Percentiles rank a stretch among this genome's conserved stretches.
These are phyloP conservation scores for Microctenopoma steveboyesi DNA, from an alignment of 2,797 vertebrate genomes.

Conservation along the genomic window DNA sequence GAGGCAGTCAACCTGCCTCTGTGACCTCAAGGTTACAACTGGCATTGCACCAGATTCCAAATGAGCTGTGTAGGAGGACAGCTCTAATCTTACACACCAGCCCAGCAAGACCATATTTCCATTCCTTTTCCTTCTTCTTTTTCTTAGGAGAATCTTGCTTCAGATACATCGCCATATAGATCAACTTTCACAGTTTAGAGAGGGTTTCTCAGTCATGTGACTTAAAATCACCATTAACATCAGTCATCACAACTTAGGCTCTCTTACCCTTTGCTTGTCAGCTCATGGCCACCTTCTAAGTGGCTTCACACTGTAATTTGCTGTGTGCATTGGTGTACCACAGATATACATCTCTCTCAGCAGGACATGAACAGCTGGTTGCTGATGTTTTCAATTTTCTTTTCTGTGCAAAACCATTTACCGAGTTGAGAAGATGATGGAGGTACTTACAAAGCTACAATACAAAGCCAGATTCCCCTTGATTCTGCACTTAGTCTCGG, in stretches of 20 bases:
- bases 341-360: conserved; percentile 29
- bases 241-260: conserved; percentile 59
- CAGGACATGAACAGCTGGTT: conserved; percentile 15
- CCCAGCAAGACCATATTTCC: background rate
- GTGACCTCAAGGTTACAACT: conserved; percentile 65
- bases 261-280: conserved; percentile 65
- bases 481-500: background rate
- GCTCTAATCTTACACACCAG: conserved; percentile 29
- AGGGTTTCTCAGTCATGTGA: conserved; percentile 48
- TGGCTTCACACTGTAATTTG: conserved; percentile 43
- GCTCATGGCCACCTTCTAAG: conserved; percentile 39
- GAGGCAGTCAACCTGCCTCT: conserved; percentile 63
- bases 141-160: background rate
- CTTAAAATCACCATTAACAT: conserved; percentile 49
- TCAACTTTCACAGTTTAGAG: conserved; percentile 41
- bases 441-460: background rate
- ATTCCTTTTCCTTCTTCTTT: background rate
- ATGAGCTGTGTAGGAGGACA: conserved; percentile 63
- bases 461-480: background rate
- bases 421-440: background rate
- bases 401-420: conserved; percentile 15
- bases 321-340: conserved; percentile 33
- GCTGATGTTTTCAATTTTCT: conserved; percentile 26
- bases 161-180: conserved; percentile 12
- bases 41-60: conserved; percentile 62